A percentile compares a stretch with the other conserved stretches of the same genome.
These are phyloP conservation scores for Diplazon laetatorius DNA, from an alignment of 2,888 invertebrate genomes.

Conservation along the genomic window DNA sequence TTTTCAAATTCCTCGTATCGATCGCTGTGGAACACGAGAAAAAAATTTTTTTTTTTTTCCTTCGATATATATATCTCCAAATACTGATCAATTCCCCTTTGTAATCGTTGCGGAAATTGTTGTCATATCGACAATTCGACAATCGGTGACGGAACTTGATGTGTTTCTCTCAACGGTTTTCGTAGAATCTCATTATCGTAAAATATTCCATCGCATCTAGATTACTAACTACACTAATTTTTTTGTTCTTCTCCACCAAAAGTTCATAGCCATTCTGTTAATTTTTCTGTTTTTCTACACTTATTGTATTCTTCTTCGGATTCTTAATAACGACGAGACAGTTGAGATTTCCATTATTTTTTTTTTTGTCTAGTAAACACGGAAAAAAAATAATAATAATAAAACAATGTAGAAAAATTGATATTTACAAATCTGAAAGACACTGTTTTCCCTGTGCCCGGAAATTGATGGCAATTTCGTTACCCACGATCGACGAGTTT, in stretches of 20 bases:
- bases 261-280: constrained; percentile 32
- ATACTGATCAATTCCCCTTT: constrained; percentile 55
- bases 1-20: constrained; percentile 5
- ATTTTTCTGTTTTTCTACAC: constrained; percentile 19
- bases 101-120: constrained; percentile 16
- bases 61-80: constrained; percentile 30
- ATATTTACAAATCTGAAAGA: constrained; percentile 56
- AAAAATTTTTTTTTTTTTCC: too few relatives aligned
- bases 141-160: constrained; percentile 8
- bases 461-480: constrained; percentile 31
- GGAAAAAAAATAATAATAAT: too few relatives aligned
- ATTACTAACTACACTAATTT: not conserved
- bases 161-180: not conserved
- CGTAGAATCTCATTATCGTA: constrained; percentile 14
- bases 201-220: constrained; percentile 15
- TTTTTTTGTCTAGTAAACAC: constrained; percentile 18
- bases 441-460: constrained; percentile 22
- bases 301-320: constrained; percentile 35
- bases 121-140: constrained; percentile 23
- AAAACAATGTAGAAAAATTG: constrained; percentile 47
- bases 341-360: constrained; percentile 13
- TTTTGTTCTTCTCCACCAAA: constrained; percentile 10
- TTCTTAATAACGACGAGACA: constrained; percentile 18
- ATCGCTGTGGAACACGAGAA: constrained; percentile 18
- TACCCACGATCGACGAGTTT: not conserved